Percentiles rank a stretch among this genome's conserved stretches.
These are phyloP conservation scores for Anoplopoma fimbria DNA, from an alignment of 2,113 vertebrate genomes.

Conservation along the genomic window DNA sequence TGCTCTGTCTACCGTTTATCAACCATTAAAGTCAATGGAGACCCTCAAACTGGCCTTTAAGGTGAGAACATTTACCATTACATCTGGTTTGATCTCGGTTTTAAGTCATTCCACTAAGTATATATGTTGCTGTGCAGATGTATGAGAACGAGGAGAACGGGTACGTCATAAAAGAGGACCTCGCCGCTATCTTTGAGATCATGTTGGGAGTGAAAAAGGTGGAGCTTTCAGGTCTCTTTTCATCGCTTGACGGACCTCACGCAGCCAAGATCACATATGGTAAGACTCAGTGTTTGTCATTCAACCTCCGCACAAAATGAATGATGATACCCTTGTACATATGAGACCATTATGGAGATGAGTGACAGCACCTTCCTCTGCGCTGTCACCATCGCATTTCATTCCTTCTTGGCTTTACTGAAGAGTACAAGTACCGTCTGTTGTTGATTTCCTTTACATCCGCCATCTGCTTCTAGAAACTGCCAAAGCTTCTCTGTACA, in stretches of 20 bases:
- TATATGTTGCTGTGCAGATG: conserved; percentile 79
- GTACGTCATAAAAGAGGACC: conserved; percentile 80
- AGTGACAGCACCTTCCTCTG: conserved; percentile 40
- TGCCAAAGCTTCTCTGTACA: conserved; percentile 28
- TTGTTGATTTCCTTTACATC: conserved; percentile 30
- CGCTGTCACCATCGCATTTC: conserved; percentile 27
- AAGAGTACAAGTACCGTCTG: conserved; percentile 43
- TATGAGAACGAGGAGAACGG: conserved; percentile 84
- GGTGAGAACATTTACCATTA: conserved; percentile 74
- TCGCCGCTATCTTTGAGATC: conserved; percentile 88
- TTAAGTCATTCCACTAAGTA: neutral
- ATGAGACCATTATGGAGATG: conserved; percentile 1
- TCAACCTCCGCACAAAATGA: neutral
- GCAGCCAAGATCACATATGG: conserved; percentile 86
- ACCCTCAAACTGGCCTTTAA: conserved; percentile 92
- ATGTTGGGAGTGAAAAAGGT: conserved; percentile 90
- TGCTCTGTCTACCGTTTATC: conserved; percentile 90
- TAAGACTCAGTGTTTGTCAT: conserved; percentile 67
- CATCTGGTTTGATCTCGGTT: neutral
- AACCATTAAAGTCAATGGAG: conserved; percentile 89
- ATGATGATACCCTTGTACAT: neutral
- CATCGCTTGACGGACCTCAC: conserved; percentile 78
- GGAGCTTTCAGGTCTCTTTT: conserved; percentile 84
- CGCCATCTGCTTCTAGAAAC: conserved; percentile 38
- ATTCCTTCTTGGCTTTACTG: conserved; percentile 36